A percentile compares a stretch with the other conserved stretches of the same genome.
These are phyloP conservation scores for Potamarius usumacintae DNA, from an alignment of 2,113 vertebrate species.

Conservation along the genomic window DNA sequence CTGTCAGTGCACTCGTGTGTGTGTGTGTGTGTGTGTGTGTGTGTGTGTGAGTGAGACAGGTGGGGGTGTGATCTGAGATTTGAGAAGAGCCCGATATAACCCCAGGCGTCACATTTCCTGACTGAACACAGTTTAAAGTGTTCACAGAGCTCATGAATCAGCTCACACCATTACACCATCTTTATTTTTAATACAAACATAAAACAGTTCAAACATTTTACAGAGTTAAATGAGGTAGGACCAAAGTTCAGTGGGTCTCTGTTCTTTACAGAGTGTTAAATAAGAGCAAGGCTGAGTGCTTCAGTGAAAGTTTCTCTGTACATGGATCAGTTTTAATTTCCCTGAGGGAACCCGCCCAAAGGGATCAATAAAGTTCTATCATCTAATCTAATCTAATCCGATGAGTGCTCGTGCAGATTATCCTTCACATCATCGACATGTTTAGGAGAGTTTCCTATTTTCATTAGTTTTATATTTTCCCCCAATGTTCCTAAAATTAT, in stretches of 20 bases:
- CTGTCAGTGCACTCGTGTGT: background rate
- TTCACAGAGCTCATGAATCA: constrained; percentile 46
- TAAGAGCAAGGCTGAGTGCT: background rate
- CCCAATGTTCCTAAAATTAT: no score
- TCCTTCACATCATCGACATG: no score
- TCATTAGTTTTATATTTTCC: no score
- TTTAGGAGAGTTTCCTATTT: no score
- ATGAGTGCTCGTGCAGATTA: no score
- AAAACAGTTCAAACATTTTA: background rate
- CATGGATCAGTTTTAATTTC: no score
- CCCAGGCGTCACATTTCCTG: background rate
- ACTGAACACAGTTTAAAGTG: background rate
- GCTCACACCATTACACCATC: background rate
- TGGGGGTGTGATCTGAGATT: constrained; percentile 27
- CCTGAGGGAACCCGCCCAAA: no score
- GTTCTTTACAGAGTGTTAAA: background rate
- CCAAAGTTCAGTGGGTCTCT: background rate
- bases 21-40: constrained; percentile 35
- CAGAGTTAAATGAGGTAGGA: background rate
- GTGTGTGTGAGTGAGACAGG: constrained; percentile 24
- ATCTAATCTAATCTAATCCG: no score
- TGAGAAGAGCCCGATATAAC: constrained; percentile 1
- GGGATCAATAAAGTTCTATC: no score
- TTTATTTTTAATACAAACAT: background rate
- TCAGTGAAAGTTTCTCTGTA: no score